phyloP scores from a whole-genome alignment of 1,140 invertebrate genomes.

The Drosophila gunungcola region DNA sequence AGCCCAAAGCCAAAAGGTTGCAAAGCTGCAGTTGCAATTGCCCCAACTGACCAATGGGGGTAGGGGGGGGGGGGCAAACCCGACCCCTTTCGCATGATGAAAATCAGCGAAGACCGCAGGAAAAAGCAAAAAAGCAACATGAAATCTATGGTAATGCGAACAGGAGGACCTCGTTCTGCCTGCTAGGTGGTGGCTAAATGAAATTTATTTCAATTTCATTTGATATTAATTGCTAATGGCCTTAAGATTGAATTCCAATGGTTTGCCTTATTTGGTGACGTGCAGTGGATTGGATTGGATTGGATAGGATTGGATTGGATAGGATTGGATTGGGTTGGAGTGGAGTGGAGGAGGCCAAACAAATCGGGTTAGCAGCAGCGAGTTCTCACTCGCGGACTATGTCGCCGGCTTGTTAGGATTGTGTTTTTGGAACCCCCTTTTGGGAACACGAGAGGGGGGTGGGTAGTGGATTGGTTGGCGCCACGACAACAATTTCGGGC shows the following conservation, averaged over 20 bases:
- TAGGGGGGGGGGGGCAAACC: conserved; percentile 1
- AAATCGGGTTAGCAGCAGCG: conserved; percentile 56
- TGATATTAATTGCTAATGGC: conserved; percentile 84
- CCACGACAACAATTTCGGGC: conserved; percentile 73
- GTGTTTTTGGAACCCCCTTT: conserved; percentile 31
- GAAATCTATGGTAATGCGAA: conserved; percentile 35
- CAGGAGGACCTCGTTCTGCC: not conserved
- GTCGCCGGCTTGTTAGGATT: conserved; percentile 60
- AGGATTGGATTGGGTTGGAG: no score
- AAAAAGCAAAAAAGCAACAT: conserved; percentile 26
- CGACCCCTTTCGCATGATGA: conserved; percentile 72
- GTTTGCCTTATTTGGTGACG: conserved; percentile 61
- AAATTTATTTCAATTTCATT: conserved; percentile 85
- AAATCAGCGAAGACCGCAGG: conserved; percentile 63
- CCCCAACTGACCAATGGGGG: conserved; percentile 52
- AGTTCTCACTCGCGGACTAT: conserved; percentile 55
- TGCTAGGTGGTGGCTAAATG: conserved; percentile 70
- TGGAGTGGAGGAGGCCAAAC: conserved; percentile 39
- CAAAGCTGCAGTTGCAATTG: conserved; percentile 30
- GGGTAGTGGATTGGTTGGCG: conserved; percentile 39
- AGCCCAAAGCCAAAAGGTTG: conserved; percentile 73
- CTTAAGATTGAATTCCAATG: conserved; percentile 79
- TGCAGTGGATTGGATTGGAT: no score
- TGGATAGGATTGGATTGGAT: no score
- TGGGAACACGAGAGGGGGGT: not conserved